Conservation (phyloP, 2,113 vertebrate species). For the Tinamus guttatus region DNA sequence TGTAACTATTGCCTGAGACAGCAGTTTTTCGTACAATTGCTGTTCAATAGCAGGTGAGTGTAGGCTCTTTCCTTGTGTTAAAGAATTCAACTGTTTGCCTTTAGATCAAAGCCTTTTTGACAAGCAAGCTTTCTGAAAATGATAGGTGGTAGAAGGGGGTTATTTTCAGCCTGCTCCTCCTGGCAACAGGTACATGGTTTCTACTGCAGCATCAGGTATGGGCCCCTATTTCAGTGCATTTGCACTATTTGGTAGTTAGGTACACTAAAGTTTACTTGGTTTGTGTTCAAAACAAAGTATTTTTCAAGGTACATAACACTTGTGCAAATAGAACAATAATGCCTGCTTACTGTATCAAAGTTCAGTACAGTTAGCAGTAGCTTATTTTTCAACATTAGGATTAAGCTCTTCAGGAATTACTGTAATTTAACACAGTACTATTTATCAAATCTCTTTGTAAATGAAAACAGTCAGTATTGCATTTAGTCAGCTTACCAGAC, state of each 20-base stretch:
- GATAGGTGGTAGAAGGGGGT: too few species aligned
- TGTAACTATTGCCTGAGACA: background rate
- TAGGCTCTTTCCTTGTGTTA: fast-evolving
- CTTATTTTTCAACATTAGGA: background rate
- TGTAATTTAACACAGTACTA: background rate
- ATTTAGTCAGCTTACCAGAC: background rate
- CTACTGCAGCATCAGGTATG: background rate
- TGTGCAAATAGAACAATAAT: background rate
- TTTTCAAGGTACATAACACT: background rate
- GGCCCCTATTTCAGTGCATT: background rate
- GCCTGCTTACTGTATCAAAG: background rate
- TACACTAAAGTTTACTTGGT: background rate
- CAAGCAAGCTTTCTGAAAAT: background rate
- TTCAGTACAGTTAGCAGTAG: background rate
- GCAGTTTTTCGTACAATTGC: background rate
- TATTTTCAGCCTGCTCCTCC: background rate
- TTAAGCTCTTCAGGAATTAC: background rate
- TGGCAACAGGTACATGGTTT: background rate
- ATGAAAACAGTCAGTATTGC: background rate
- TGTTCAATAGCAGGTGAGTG: background rate
- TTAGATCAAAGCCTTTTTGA: fast-evolving
- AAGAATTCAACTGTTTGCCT: background rate
- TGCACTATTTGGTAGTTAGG: background rate
- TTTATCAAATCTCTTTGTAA: background rate
- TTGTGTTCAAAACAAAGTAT: background rate